Conservation (phyloP, 2,797 vertebrate species). For the Coluber constrictor region DNA sequence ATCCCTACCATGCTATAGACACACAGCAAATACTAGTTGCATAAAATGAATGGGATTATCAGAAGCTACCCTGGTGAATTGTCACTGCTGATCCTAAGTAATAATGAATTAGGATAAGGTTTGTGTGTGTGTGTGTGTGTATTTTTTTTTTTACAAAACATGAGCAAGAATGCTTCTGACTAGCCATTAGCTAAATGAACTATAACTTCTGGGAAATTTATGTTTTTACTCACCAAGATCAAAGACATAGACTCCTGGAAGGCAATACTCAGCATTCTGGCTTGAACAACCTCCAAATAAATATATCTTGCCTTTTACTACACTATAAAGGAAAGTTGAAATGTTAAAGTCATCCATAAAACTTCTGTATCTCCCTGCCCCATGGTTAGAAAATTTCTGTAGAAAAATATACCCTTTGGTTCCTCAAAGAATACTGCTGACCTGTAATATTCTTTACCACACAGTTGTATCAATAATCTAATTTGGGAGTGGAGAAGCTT, state of each 20-base stretch:
- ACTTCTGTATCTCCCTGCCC: neutral
- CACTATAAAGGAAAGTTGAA: constrained; percentile 48
- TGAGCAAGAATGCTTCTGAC: neutral
- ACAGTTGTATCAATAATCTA: neutral
- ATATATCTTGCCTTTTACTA: constrained; percentile 72
- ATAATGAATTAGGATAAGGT: neutral
- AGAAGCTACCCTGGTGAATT: neutral
- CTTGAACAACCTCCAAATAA: constrained; percentile 71
- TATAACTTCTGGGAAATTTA: neutral
- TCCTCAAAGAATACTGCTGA: neutral
- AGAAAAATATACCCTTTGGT: constrained; percentile 21
- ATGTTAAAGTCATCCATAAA: neutral
- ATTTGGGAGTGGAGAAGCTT: neutral
- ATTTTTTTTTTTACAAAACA: neutral
- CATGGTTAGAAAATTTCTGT: neutral
- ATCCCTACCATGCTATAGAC: neutral
- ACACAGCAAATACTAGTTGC: neutral
- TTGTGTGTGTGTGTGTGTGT: too few species aligned
- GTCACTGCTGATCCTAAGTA: neutral
- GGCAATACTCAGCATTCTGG: constrained; percentile 63
- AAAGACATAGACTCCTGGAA: constrained; percentile 71
- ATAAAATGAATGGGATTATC: neutral
- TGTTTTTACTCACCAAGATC: constrained; percentile 67
- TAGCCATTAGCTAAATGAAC: constrained; percentile 12
- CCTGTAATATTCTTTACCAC: neutral